Percentiles rank a stretch among this genome's conserved stretches.
These are phyloP conservation scores for Cardiocondyla obscurior DNA, from an alignment of 1,140 invertebrate genomes.

Conservation along the genomic window DNA sequence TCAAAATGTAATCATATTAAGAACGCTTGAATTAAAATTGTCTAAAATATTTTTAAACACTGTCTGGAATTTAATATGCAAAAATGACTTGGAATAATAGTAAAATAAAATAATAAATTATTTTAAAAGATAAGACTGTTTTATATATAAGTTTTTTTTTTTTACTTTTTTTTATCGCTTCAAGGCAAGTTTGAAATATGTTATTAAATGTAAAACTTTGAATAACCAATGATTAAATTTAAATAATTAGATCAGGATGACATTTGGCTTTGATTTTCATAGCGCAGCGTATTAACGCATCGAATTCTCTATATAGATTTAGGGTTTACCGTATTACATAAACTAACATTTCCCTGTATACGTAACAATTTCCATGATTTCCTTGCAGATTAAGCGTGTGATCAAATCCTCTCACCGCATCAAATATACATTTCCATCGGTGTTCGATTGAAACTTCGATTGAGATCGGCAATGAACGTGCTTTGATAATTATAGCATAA, in stretches of 20 bases:
- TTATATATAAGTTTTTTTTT: too few species aligned
- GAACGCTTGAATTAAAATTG: neutral
- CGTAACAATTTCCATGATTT: constrained; percentile 57
- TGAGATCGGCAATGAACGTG: constrained; percentile 27
- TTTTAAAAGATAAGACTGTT: neutral
- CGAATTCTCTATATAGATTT: constrained; percentile 24
- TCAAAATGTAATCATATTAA: neutral
- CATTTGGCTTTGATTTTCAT: neutral
- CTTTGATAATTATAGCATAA: constrained; percentile 60
- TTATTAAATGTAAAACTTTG: neutral
- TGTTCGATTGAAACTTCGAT: constrained; percentile 49
- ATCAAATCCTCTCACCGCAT: constrained; percentile 41
- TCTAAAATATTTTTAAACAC: neutral
- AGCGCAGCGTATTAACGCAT: neutral
- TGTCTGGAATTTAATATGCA: neutral
- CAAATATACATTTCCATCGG: constrained; percentile 48
- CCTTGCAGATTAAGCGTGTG: constrained; percentile 53
- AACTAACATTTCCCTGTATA: constrained; percentile 52
- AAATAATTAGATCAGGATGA: neutral
- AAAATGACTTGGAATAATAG: neutral
- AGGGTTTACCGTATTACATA: constrained; percentile 41
- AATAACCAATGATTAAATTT: neutral
- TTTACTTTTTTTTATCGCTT: neutral
- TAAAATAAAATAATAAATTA: neutral
- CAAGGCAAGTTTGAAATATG: neutral